phyloP scores from a whole-genome alignment of 2,113 vertebrate genomes.

The Pituophis catenifer region DNA sequence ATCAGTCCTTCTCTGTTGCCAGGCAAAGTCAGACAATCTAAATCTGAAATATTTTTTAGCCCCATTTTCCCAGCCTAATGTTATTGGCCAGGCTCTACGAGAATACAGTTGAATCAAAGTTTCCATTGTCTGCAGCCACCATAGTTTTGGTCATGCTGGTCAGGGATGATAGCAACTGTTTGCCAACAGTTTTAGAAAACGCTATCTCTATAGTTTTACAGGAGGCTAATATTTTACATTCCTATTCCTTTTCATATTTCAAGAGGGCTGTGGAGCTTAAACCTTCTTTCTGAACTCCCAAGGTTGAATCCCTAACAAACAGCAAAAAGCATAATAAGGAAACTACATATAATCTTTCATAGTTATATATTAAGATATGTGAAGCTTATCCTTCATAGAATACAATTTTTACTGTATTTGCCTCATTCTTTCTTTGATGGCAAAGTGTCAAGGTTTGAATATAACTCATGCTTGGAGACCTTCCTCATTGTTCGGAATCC shows the following conservation, averaged over 20 bases:
- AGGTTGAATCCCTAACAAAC: background rate
- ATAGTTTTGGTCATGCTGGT: background rate
- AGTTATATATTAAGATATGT: background rate
- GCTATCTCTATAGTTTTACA: background rate
- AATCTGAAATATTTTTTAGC: background rate
- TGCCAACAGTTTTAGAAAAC: background rate
- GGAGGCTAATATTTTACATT: background rate
- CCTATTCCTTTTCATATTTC: background rate
- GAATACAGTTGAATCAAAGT: background rate
- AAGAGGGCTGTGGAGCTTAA: background rate
- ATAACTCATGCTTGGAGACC: conserved; percentile 26
- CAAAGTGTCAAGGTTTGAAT: background rate
- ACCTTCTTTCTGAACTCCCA: background rate
- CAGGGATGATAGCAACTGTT: background rate
- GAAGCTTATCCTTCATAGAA: background rate
- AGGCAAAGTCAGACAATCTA: background rate
- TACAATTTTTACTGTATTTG: background rate
- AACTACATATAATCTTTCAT: background rate
- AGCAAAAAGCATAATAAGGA: background rate
- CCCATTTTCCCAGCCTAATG: background rate
- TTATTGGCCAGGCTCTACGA: background rate
- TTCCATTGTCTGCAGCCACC: background rate
- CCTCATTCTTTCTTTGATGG: background rate
- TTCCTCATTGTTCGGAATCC: conserved; percentile 36
- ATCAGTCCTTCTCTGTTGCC: background rate